Base-by-base conservation (phyloP, 2,888 invertebrate genomes). In the Cephus pulcher region DNA sequence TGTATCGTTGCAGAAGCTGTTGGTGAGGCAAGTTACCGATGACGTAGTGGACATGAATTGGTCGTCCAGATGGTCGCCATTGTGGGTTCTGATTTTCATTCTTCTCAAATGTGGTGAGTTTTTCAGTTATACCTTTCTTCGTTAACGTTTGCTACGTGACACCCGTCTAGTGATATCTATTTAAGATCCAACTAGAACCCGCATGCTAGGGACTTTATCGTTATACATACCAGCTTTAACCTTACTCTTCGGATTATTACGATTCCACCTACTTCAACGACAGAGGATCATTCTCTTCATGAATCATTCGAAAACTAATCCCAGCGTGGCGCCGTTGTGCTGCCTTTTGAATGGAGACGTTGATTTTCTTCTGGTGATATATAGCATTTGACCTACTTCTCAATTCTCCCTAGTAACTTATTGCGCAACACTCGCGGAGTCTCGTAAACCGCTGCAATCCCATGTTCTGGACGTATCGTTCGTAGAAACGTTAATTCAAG, bases 21-120 rank as follows among this genome's bases (percentile, higher is more conserved):
- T 81, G 82, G 79, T 78, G 83, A 80, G 82, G 82, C 76, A 79
- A 84, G 84, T 83, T 82, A 88, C 89, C 87, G 84, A 90, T 90
- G 91, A 90, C 86, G 87, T 82, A 86, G 87, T 87, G 90, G 91
- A 91, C 88, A 91, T 91, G 91, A 91, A 84, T 89, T 87, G 90
- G 89, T 88, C 86, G 87, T 88, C 87, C 85, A 89, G 86, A 89
- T 90, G 90, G 89, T 87, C 87, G 85, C 87, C 86, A 83, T 82
- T 90, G 86, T 87, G 88, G 88, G 86, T 89, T 86, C 86, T 91
- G 79, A 89, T 89, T 89, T 88, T 89, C 85, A 87, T 89, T 86
- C 86, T 90, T 80, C 85, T 91, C 82, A 89, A 88, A 86, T 89
- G 87, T 80, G 89, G 91, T 91, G 78, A 90, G 88, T 83, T 35